A percentile compares a stretch with the other conserved stretches of the same genome.
Conservation (phyloP, 2,888 invertebrate species). For the Eupithecia tripunctaria region DNA sequence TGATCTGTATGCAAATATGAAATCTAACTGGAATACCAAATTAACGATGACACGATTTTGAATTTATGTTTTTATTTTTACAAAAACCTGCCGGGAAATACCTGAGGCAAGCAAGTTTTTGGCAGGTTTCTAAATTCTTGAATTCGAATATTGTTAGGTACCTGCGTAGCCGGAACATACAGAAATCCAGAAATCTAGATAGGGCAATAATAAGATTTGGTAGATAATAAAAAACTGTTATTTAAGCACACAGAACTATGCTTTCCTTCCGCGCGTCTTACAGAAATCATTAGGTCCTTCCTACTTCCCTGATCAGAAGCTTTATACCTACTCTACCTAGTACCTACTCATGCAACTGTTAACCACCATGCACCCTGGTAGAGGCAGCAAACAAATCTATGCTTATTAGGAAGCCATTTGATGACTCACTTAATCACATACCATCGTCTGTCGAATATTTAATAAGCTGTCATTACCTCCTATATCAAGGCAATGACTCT, state of each 20-base stretch:
- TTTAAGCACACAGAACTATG: not conserved
- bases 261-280: not conserved
- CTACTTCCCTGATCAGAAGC: not conserved
- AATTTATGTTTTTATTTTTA: not conserved
- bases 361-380: not conserved
- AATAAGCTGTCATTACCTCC: constrained; percentile 14
- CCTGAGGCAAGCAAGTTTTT: not conserved
- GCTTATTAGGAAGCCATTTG: no score
- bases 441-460: constrained; percentile 8
- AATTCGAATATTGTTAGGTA: not conserved
- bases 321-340: no score
- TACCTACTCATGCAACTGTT: not conserved
- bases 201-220: not conserved
- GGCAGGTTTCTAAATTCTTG: not conserved
- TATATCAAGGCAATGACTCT: constrained; percentile 19
- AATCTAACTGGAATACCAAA: constrained; percentile 24
- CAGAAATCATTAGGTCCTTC: not conserved
- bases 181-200: not conserved
- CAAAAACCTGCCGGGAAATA: not conserved
- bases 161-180: not conserved
- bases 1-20: constrained; percentile 24
- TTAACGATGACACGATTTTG: constrained; percentile 17
- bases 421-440: not conserved
- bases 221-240: no score
- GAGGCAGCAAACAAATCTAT: not conserved